Evolutionary conservation across 2,797 vertebrate genomes (phyloP).

Genomic region (Semotilus atromaculatus): DNA sequence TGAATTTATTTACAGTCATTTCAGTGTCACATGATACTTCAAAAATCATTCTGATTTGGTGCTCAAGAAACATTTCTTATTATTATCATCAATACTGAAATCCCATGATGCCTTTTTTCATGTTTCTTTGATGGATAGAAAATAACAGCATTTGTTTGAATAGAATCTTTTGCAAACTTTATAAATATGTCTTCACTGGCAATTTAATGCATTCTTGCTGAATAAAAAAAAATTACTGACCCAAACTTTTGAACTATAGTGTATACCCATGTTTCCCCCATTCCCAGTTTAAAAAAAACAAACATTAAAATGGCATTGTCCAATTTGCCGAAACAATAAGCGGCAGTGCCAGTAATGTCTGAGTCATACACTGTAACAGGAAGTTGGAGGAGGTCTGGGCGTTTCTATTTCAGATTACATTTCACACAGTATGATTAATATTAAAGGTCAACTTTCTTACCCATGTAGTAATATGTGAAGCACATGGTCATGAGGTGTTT

Average conservation of each 20-base stretch:
- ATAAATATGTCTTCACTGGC: neutral
- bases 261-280: neutral
- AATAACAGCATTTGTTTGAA: neutral
- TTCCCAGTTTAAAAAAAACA: neutral
- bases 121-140: neutral
- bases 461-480: slow-evolving; percentile 94
- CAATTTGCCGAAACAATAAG: neutral
- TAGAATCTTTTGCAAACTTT: neutral
- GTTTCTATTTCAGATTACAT: slow-evolving; percentile 2
- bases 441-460: slow-evolving; percentile 74
- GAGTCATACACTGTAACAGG: slow-evolving; percentile 29
- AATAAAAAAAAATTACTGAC: neutral
- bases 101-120: neutral
- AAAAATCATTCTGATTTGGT: neutral
- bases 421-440: neutral
- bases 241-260: neutral
- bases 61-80: neutral
- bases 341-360: neutral
- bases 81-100: neutral
- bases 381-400: neutral
- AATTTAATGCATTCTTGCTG: neutral
- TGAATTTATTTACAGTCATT: neutral
- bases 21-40: neutral
- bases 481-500: slow-evolving; percentile 99
- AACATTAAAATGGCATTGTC: neutral